Conservation (phyloP, 2,113 vertebrate species). For the Cyphomyrus discorhynchus region DNA sequence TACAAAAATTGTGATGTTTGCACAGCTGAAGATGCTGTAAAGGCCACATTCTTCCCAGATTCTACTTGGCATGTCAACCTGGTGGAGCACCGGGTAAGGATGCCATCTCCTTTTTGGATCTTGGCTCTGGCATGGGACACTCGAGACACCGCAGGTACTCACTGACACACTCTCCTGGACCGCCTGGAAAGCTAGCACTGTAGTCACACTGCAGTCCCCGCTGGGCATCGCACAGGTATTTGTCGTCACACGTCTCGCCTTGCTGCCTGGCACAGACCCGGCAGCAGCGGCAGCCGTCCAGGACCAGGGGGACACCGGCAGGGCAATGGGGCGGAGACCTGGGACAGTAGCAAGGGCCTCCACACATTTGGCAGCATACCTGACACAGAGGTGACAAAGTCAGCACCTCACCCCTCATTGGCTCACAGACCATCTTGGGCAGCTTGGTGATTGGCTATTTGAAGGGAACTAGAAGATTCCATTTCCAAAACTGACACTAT, state of each 20-base stretch:
- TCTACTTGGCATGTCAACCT: background rate
- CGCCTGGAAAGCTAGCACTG: constrained; percentile 52
- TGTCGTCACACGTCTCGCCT: constrained; percentile 72
- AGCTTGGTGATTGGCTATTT: background rate
- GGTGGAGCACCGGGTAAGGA: background rate
- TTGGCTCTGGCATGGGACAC: background rate
- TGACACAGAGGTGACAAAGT: constrained; percentile 37
- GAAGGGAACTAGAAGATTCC: background rate
- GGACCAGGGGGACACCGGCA: constrained; percentile 62
- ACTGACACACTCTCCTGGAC: constrained; percentile 76
- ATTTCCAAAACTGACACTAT: background rate
- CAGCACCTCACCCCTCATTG: background rate
- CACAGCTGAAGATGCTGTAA: constrained; percentile 16
- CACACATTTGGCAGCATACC: constrained; percentile 77
- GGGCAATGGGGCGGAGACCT: constrained; percentile 63
- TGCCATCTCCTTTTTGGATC: background rate
- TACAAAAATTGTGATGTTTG: constrained; percentile 30
- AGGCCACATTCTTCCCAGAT: background rate
- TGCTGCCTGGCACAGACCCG: constrained; percentile 72
- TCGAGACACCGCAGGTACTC: constrained; percentile 49
- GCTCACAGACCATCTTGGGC: background rate
- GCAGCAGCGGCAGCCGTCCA: constrained; percentile 85
- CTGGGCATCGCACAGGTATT: constrained; percentile 68
- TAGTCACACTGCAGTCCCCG: constrained; percentile 77
- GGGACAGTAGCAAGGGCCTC: constrained; percentile 69